Evolutionary conservation across 2,888 invertebrate species (phyloP), one percentile per base, ranked within the genome.

Genomic region (Hirtodrosophila cameraria): DNA sequence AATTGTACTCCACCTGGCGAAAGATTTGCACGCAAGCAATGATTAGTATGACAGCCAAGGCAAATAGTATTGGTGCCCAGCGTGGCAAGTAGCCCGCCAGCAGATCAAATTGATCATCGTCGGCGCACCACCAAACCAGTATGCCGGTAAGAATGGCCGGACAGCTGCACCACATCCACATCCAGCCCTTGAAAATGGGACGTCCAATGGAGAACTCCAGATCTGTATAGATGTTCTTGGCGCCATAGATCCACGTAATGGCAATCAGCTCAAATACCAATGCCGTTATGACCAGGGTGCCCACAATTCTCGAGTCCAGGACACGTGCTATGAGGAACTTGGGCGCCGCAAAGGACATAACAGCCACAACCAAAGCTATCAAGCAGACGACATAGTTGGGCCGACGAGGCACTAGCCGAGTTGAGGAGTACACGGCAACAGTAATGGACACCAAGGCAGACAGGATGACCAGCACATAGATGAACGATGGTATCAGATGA

Each of bases 1-100:
- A 91, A 64, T 91, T 91, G 50, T 91, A 91, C 55, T 91, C 91
- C n/a, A 91, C 91, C 73, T 91, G 91, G 1, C 90, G 89, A 54
- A 90, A 90, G 55, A 91, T 90, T 66, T 90, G 90, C 33, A 91
- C 75, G 36, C 90, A 88, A 27, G 91, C 90, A 42, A 90, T 88
- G 3, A 90, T 55, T 12, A 90, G 57, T 0, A 91, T 90, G 7
- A 90, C 69, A 2, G 79, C 83, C 57, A 91, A 43, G 0, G 88
- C 88, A 20, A 90, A 86, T 1, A 90, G 79, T 12, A 91, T 90
- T 2, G 91, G 90, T 1, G 89, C 88, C 91, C 91, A 91, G 41
- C 90, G 88, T 0, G 91, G 91, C 64, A 91, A 50, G 38, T 90
- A 88, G 1, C 65, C 77, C 3, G 87, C 74, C 5, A 90, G 49